These are phyloP conservation scores for Noctua fimbriata DNA, from an alignment of 2,888 invertebrate species.

Conservation along the genomic window DNA sequence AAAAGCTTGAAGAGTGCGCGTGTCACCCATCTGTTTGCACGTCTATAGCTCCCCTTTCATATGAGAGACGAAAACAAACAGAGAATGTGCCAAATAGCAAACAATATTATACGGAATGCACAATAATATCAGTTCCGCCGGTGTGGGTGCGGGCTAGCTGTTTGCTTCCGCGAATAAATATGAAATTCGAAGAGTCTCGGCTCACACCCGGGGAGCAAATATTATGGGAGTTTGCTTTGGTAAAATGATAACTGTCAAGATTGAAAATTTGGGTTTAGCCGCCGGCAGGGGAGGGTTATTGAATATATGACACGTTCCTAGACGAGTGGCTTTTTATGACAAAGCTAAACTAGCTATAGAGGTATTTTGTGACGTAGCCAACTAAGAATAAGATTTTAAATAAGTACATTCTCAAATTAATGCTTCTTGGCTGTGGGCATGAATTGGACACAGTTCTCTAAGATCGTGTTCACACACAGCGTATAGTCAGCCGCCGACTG, in stretches of 20 bases:
- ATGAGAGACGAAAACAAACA: conserved; percentile 90
- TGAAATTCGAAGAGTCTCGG: conserved; percentile 89
- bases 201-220: conserved; percentile 87
- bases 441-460: neutral
- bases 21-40: conserved; percentile 88
- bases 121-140: conserved; percentile 90
- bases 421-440: neutral
- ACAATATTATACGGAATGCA: conserved; percentile 91
- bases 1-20: conserved; percentile 81
- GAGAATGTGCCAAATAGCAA: conserved; percentile 90
- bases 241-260: conserved; percentile 90
- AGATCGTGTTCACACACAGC: no score
- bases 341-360: conserved; percentile 43
- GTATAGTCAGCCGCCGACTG: no score
- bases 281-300: conserved; percentile 79
- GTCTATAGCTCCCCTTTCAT: conserved; percentile 89
- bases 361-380: neutral
- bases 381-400: neutral
- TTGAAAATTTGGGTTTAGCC: conserved; percentile 88
- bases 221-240: conserved; percentile 89
- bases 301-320: conserved; percentile 72
- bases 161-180: conserved; percentile 90
- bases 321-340: conserved; percentile 68
- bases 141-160: conserved; percentile 82
- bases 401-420: neutral